Evolutionary conservation across 2,888 invertebrate species (phyloP).

Genomic region (Oscheius sp.): DNA sequence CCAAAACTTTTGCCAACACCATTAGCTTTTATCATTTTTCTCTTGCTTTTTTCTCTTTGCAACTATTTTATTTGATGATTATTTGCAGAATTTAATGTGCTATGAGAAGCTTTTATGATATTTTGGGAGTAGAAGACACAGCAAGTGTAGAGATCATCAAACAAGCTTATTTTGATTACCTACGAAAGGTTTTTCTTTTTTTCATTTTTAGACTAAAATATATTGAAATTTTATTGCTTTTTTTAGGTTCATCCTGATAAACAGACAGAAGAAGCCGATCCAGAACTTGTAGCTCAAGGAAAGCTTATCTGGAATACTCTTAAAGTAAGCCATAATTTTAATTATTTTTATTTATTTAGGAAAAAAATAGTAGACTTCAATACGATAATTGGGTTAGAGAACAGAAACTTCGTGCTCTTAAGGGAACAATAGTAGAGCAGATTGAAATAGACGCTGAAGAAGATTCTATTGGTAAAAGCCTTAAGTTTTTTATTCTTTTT

Average conservation of each 20-base stretch:
- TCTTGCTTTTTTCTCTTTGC: too few species aligned
- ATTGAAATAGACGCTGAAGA: slow-evolving; percentile 41
- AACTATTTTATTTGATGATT: not conserved
- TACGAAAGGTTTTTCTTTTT: slow-evolving; percentile 37
- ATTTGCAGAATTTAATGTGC: not conserved
- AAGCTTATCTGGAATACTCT: slow-evolving; percentile 28
- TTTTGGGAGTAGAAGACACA: slow-evolving; percentile 46
- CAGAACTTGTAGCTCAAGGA: slow-evolving; percentile 18
- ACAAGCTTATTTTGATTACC: slow-evolving; percentile 57
- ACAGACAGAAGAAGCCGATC: slow-evolving; percentile 27
- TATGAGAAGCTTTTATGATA: slow-evolving; percentile 65
- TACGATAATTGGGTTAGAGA: slow-evolving; percentile 65
- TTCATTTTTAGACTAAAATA: slow-evolving; percentile 18
- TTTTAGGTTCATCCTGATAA: slow-evolving; percentile 62
- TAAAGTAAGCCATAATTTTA: slow-evolving; percentile 30
- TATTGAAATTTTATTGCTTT: not conserved
- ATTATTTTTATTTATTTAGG: slow-evolving; percentile 3
- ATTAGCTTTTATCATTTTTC: too few species aligned
- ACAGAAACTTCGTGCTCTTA: slow-evolving; percentile 58
- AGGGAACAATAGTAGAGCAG: slow-evolving; percentile 55
- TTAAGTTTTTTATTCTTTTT: not conserved
- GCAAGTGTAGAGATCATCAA: slow-evolving; percentile 53
- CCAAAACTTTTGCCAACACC: too few species aligned
- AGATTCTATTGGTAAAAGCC: slow-evolving; percentile 11
- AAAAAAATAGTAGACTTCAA: slow-evolving; percentile 4